Evolutionary conservation across 2,113 vertebrate species (phyloP), one percentile per base, ranked within the genome.

Genomic region (Ahaetulla prasina): DNA sequence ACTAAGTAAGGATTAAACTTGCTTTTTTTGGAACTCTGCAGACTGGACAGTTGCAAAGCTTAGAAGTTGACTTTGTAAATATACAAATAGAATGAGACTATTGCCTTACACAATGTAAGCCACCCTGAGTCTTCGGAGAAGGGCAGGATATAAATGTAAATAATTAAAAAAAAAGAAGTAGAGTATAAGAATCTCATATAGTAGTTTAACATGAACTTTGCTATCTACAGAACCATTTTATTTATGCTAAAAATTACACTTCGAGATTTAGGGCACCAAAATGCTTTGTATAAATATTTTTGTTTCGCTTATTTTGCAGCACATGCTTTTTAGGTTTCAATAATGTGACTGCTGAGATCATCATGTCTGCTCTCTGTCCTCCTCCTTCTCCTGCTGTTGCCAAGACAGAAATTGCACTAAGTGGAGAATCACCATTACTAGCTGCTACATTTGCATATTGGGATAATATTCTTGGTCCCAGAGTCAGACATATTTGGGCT

Each of bases 371-470:
- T 39, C 98, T 98, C 91, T 98, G 98, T 96, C 99, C 99, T 18
- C 99, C 99, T 25, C 99, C 99, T 0, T 99, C 99, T 63, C 99
- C 99, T 60, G 99, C 99, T 53, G 99, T 99, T 96, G 99, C 99
- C 43, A 99, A 99, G 97, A 99, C 98, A 53, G 98, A 99, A 96
- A 98, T 99, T 16, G 94, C 97, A 0, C 93, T 99, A 39, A 98
- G 97, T 90, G 99, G 99, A 50, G 98, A 98, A 95, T 99, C 99
- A n/a, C 99, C 99, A 1, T 96, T 99, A 85, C 93, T 99, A 91
- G 99, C 99, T 93, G 99, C 99, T 89, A 99, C 99, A 89, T 99
- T 99, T 92, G 99, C 99, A 92, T 99, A 99, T 97, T 99, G 99
- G 99, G 99, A 99, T 96, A 99, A 99, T 96, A 99, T 99, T 96